Conservation (phyloP, 2,797 vertebrate species). For the Gouania willdenowi region DNA sequence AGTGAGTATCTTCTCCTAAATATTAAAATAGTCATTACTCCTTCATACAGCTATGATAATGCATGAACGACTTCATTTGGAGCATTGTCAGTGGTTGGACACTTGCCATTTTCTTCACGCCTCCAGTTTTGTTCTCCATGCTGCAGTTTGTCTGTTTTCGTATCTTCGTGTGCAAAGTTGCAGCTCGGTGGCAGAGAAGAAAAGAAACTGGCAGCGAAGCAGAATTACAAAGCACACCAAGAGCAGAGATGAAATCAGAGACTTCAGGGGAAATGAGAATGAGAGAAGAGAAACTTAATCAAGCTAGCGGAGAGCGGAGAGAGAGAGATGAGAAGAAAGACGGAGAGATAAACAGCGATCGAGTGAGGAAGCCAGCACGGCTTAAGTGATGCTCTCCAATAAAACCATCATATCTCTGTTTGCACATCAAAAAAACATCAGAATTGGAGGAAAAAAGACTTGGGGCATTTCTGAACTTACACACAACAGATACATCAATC, state of each 20-base stretch:
- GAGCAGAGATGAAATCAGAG: slow-evolving; percentile 14
- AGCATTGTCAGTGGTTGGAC: neutral
- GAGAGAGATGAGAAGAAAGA: neutral
- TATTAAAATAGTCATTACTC: too few relatives aligned
- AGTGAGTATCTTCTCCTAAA: too few relatives aligned
- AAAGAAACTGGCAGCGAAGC: slow-evolving; percentile 5
- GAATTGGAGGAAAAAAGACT: neutral
- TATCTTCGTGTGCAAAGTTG: neutral
- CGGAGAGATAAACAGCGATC: neutral
- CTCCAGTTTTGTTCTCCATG: neutral
- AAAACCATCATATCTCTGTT: slow-evolving; percentile 15
- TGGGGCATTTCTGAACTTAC: neutral
- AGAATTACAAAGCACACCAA: neutral
- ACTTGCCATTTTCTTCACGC: neutral
- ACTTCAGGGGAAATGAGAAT: slow-evolving; percentile 6
- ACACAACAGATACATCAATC: neutral
- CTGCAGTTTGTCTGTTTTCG: neutral
- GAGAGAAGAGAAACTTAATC: slow-evolving; percentile 24
- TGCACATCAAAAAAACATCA: neutral
- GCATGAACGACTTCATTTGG: neutral
- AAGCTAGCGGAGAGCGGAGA: neutral
- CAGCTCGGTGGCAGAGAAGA: slow-evolving; percentile 1
- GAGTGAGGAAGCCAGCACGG: neutral
- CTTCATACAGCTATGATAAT: too few relatives aligned
- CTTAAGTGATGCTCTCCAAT: slow-evolving; percentile 17